phyloP scores from a whole-genome alignment of 2,888 invertebrate genomes.

The Coenonympha arcania region DNA sequence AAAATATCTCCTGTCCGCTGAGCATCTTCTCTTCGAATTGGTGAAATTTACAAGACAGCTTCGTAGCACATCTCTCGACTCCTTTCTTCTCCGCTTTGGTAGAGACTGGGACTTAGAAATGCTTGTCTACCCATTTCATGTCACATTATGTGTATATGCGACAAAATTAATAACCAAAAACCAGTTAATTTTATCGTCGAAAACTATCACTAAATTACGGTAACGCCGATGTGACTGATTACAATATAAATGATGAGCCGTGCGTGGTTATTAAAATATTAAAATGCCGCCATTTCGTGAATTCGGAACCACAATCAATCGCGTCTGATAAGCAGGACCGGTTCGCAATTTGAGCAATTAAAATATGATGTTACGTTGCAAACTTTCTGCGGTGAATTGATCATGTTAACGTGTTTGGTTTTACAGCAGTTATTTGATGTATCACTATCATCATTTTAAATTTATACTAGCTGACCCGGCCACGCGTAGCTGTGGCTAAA shows the following conservation, averaged over 20 bases:
- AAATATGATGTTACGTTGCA: background rate
- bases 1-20: too few species aligned
- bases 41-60: too few species aligned
- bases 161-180: background rate
- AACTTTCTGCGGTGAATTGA: conserved; percentile 7
- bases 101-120: too few species aligned
- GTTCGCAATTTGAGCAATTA: conserved; percentile 12
- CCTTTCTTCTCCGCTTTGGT: too few species aligned
- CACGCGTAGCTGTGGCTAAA: too few species aligned
- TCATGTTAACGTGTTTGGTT: background rate
- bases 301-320: conserved; percentile 25
- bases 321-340: conserved; percentile 20
- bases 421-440: background rate
- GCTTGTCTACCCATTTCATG: too few species aligned
- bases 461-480: too few species aligned
- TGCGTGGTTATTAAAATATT: conserved; percentile 21
- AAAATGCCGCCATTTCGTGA: conserved; percentile 21
- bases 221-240: conserved; percentile 7
- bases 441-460: too few species aligned
- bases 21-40: too few species aligned
- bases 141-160: too few species aligned
- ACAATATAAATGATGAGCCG: conserved; percentile 15
- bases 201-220: background rate
- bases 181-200: background rate
- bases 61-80: too few species aligned